A percentile compares a stretch with the other conserved stretches of the same genome.
phyloP scores from a whole-genome alignment of 2,888 invertebrate species.

The Caenorhabditis wallacei region DNA sequence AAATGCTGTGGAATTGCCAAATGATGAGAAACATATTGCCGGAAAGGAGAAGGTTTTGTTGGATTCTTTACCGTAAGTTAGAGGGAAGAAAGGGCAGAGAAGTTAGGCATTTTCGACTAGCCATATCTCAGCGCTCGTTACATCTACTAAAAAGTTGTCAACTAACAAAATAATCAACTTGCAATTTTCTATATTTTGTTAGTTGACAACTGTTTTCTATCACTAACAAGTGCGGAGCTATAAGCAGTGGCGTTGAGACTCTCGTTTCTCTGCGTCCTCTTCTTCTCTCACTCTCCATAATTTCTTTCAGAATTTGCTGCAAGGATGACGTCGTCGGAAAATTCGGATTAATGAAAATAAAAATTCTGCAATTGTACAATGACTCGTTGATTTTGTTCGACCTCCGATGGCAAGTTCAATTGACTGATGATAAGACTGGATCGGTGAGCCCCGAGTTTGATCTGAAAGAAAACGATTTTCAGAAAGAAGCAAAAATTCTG shows the following conservation, averaged over 20 bases:
- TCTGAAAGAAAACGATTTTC: neutral
- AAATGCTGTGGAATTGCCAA: neutral
- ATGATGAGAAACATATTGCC: neutral
- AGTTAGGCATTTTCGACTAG: neutral
- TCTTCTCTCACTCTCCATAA: too few relatives aligned
- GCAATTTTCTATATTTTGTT: too few relatives aligned
- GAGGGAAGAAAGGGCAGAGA: too few relatives aligned
- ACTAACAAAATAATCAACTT: too few relatives aligned
- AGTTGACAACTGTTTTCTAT: too few relatives aligned
- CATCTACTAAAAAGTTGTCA: too few relatives aligned
- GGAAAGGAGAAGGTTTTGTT: neutral
- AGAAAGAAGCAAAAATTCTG: constrained; percentile 42
- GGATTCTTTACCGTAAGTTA: constrained; percentile 3
- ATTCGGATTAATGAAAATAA: neutral
- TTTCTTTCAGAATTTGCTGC: neutral
- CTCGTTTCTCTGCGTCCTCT: too few relatives aligned
- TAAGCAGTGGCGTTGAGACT: too few relatives aligned
- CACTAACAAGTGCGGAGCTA: too few relatives aligned
- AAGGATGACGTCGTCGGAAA: neutral
- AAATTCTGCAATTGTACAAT: neutral
- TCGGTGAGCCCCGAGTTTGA: neutral
- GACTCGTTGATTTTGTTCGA: neutral
- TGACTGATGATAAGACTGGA: constrained; percentile 8
- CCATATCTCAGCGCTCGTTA: too few relatives aligned
- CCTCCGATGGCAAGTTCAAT: neutral